phyloP scores from a whole-genome alignment of 2,888 invertebrate genomes.

The Chromoteleia sp. region DNA sequence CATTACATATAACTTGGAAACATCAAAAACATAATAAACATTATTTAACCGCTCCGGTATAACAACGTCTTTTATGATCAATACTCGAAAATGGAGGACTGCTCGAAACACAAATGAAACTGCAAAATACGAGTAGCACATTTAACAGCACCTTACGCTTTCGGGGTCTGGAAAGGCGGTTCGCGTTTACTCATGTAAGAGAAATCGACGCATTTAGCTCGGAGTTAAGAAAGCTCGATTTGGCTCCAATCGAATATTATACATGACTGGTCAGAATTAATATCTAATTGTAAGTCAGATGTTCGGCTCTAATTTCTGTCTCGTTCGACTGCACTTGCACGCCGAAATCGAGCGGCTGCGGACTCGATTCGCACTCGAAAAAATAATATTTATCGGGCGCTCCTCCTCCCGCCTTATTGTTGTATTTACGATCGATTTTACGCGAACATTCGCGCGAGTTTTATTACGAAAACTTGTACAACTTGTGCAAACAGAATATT shows the following conservation, averaged over 20 bases:
- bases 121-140: slow-evolving; percentile 25
- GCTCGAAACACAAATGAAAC: slow-evolving; percentile 9
- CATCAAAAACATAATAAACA: too few species aligned
- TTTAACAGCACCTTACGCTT: slow-evolving; percentile 13
- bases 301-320: slow-evolving; percentile 39
- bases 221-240: slow-evolving; percentile 61
- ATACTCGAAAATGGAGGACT: neutral
- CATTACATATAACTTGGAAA: too few species aligned
- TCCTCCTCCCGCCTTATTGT: slow-evolving; percentile 11
- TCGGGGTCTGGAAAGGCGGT: slow-evolving; percentile 24
- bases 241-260: slow-evolving; percentile 63
- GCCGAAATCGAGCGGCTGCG: neutral
- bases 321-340: slow-evolving; percentile 1
- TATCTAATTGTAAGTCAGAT: slow-evolving; percentile 62
- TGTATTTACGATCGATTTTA: slow-evolving; percentile 32
- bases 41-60: neutral
- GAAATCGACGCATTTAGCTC: slow-evolving; percentile 62
- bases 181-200: slow-evolving; percentile 55
- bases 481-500: slow-evolving; percentile 60
- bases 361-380: neutral
- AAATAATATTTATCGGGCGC: neutral
- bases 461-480: slow-evolving; percentile 37
- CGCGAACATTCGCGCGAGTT: slow-evolving; percentile 8
- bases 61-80: neutral
- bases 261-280: slow-evolving; percentile 61